phyloP scores from a whole-genome alignment of 2,888 invertebrate genomes.

The Synergus gifuensis region DNA sequence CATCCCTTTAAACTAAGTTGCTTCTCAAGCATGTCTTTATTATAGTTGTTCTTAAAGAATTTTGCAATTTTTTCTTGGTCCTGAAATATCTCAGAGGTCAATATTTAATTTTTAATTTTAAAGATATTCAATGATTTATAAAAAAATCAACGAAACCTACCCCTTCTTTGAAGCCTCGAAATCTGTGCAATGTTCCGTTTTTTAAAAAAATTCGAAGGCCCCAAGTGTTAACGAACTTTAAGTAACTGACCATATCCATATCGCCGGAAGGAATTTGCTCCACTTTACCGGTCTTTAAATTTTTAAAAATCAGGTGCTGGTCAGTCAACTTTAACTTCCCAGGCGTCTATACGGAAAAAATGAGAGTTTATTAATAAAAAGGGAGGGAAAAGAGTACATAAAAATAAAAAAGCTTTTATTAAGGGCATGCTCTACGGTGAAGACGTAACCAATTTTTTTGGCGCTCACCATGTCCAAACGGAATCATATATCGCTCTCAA shows the following conservation, averaged over 20 bases:
- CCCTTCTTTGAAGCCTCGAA: slow-evolving; percentile 94
- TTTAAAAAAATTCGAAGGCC: slow-evolving; percentile 94
- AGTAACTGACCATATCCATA: slow-evolving; percentile 94
- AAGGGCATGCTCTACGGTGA: too few relatives aligned
- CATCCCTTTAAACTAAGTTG: slow-evolving; percentile 97
- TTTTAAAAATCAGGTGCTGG: slow-evolving; percentile 94
- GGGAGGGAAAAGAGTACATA: too few relatives aligned
- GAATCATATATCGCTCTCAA: too few relatives aligned
- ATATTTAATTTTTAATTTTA: slow-evolving; percentile 4
- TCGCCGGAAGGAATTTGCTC: slow-evolving; percentile 92
- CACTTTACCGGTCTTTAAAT: slow-evolving; percentile 97
- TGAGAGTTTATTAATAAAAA: slow-evolving; percentile 34
- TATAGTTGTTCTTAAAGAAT: slow-evolving; percentile 91
- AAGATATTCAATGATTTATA: slow-evolving; percentile 32
- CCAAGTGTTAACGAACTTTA: slow-evolving; percentile 91
- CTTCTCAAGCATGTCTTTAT: slow-evolving; percentile 92
- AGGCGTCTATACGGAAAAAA: slow-evolving; percentile 83
- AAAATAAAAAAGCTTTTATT: too few relatives aligned
- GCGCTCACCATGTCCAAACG: too few relatives aligned
- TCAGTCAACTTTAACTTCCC: slow-evolving; percentile 96
- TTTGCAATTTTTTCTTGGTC: slow-evolving; percentile 96
- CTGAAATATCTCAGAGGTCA: slow-evolving; percentile 75
- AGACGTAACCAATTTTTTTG: too few relatives aligned
- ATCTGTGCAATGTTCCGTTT: slow-evolving; percentile 93
- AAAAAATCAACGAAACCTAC: slow-evolving; percentile 77